Evolutionary conservation across 2,797 vertebrate species (phyloP).

Genomic region (Aulostomus chinensis): DNA sequence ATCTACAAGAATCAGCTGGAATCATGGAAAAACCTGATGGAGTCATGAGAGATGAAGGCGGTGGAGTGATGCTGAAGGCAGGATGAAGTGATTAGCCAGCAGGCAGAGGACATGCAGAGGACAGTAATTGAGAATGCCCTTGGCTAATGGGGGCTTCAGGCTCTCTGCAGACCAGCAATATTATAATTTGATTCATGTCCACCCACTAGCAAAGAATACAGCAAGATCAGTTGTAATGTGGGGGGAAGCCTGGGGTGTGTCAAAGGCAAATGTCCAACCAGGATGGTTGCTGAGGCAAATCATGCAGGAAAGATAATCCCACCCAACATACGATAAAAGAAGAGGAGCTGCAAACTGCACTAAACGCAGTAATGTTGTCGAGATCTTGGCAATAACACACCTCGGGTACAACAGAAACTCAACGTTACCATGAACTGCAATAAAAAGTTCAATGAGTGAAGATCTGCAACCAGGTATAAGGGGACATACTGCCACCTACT

Average conservation of each 20-base stretch:
- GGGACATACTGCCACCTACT: no score
- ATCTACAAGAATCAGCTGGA: no score
- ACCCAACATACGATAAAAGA: no score
- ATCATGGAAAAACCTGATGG: conserved; percentile 14
- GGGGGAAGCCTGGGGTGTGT: conserved; percentile 7
- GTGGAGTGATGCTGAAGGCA: conserved; percentile 24
- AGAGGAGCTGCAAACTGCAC: no score
- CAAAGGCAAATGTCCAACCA: conserved; percentile 25
- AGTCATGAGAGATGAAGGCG: conserved; percentile 14
- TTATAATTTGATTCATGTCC: conserved; percentile 55
- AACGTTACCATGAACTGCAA: no score
- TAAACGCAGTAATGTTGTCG: no score
- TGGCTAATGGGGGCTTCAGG: conserved; percentile 30
- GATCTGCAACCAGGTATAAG: no score
- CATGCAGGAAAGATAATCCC: no score
- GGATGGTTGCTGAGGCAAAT: no score
- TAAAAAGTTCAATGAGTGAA: no score
- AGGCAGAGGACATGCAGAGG: conserved; percentile 30
- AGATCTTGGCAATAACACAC: no score
- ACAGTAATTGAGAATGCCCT: conserved; percentile 44
- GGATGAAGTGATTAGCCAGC: conserved; percentile 18
- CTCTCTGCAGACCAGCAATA: conserved; percentile 50
- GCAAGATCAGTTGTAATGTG: conserved; percentile 23
- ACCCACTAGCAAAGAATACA: conserved; percentile 27
- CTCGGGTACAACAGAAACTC: no score